Evolutionary conservation across 2,113 vertebrate species (phyloP).

Genomic region (Scortum barcoo): DNA sequence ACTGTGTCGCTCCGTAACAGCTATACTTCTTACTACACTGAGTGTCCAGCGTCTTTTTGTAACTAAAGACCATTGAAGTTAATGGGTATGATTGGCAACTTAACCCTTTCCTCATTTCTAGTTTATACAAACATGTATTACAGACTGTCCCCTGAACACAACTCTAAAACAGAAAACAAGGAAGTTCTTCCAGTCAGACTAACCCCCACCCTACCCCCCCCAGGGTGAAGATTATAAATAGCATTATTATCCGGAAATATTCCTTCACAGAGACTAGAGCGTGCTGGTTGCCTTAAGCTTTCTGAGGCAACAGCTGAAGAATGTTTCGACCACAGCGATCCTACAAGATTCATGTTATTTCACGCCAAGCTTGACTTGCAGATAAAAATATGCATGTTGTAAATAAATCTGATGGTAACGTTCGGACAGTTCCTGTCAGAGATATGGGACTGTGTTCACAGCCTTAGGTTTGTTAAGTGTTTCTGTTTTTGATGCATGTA

Average conservation of each 20-base stretch:
- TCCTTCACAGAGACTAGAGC: slow-evolving; percentile 38
- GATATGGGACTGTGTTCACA: slow-evolving; percentile 35
- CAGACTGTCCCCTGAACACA: slow-evolving; percentile 8
- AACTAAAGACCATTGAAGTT: not conserved
- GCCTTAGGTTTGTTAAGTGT: slow-evolving; percentile 62
- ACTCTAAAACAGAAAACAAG: slow-evolving; percentile 40
- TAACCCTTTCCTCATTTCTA: not conserved
- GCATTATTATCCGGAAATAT: slow-evolving; percentile 65
- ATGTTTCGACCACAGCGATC: slow-evolving; percentile 44
- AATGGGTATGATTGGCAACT: not conserved
- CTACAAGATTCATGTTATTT: slow-evolving; percentile 39
- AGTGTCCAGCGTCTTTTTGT: not conserved
- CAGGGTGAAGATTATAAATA: slow-evolving; percentile 69
- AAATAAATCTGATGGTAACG: slow-evolving; percentile 58
- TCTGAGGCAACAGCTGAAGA: slow-evolving; percentile 60
- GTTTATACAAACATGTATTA: slow-evolving; percentile 28
- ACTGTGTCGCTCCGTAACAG: not conserved
- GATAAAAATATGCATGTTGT: slow-evolving; percentile 58
- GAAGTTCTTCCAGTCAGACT: slow-evolving; percentile 49
- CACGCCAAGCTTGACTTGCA: slow-evolving; percentile 14
- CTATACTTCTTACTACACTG: not conserved
- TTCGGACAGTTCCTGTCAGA: slow-evolving; percentile 37
- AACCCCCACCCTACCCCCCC: not conserved
- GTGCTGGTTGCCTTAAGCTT: slow-evolving; percentile 58
- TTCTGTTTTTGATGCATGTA: slow-evolving; percentile 53